Conservation (phyloP, 2,888 invertebrate genomes). For the Chloromyia formosa region DNA sequence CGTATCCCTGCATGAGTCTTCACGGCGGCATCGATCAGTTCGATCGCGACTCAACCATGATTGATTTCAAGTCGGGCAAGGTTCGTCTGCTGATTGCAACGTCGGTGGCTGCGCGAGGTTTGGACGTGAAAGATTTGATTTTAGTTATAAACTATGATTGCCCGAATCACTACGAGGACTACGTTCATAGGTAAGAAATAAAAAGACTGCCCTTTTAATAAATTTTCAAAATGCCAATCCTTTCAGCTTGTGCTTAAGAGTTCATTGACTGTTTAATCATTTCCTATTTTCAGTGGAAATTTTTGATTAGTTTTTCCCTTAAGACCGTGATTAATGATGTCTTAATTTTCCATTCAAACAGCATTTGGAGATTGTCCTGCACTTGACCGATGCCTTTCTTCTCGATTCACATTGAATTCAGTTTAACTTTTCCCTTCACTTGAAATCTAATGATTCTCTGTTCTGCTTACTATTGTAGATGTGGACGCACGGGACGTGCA, state of each 20-base stretch:
- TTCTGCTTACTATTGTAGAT: constrained; percentile 66
- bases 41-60: constrained; percentile 96
- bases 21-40: constrained; percentile 99
- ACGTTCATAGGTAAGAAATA: constrained; percentile 80
- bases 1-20: constrained; percentile 95
- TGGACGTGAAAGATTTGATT: constrained; percentile 98
- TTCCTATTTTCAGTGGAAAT: too few species aligned
- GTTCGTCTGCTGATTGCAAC: constrained; percentile 94
- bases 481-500: constrained; percentile 88
- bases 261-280: too few species aligned
- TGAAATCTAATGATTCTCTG: background rate
- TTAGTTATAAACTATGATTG: constrained; percentile 99
- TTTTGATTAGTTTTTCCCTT: too few species aligned
- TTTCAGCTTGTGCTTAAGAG: too few species aligned
- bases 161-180: constrained; percentile 99
- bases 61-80: constrained; percentile 96
- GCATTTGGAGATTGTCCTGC: too few species aligned
- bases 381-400: too few species aligned
- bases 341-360: too few species aligned
- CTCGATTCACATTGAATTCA: background rate
- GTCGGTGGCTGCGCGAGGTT: constrained; percentile 95
- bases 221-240: too few species aligned
- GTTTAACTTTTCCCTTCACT: background rate
- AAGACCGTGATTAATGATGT: too few species aligned
- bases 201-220: too few species aligned